Conservation (phyloP, 2,888 invertebrate species). For the Allacma fusca region DNA sequence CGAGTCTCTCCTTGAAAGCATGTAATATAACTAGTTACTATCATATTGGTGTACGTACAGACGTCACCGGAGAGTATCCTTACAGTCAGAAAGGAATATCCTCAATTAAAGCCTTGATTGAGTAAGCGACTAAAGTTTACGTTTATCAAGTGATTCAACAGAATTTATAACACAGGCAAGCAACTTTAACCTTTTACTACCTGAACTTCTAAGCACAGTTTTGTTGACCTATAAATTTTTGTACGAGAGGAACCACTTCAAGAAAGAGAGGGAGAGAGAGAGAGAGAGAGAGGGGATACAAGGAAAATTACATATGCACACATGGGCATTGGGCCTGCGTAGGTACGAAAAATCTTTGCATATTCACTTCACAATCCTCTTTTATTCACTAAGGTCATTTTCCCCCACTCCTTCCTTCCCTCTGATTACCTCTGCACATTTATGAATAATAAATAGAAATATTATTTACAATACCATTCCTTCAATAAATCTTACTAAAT, state of each 20-base stretch:
- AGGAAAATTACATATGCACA: not conserved
- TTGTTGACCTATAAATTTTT: constrained; percentile 24
- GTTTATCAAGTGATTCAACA: constrained; percentile 9
- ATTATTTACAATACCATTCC: not conserved
- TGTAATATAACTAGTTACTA: not conserved
- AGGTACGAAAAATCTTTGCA: not conserved
- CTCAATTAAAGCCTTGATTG: too few relatives aligned
- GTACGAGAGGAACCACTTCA: not conserved
- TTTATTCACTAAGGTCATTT: not conserved
- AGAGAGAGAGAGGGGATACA: too few relatives aligned
- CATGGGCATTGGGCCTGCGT: too few relatives aligned
- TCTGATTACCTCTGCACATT: not conserved
- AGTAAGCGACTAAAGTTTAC: not conserved
- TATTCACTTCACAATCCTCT: not conserved
- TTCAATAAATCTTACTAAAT: constrained; percentile 28
- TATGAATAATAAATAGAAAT: constrained; percentile 23
- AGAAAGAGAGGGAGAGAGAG: not conserved
- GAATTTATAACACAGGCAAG: constrained; percentile 13
- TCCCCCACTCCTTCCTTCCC: not conserved
- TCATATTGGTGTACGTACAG: not conserved
- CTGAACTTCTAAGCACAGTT: constrained; percentile 4
- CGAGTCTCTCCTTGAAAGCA: not conserved
- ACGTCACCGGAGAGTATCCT: too few relatives aligned
- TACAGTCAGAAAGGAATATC: too few relatives aligned
- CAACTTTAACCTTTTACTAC: constrained; percentile 14